Percentiles rank a stretch among this genome's conserved stretches.
Evolutionary conservation across 2,113 vertebrate species (phyloP).

Genomic region (Ciconia maguari): DNA sequence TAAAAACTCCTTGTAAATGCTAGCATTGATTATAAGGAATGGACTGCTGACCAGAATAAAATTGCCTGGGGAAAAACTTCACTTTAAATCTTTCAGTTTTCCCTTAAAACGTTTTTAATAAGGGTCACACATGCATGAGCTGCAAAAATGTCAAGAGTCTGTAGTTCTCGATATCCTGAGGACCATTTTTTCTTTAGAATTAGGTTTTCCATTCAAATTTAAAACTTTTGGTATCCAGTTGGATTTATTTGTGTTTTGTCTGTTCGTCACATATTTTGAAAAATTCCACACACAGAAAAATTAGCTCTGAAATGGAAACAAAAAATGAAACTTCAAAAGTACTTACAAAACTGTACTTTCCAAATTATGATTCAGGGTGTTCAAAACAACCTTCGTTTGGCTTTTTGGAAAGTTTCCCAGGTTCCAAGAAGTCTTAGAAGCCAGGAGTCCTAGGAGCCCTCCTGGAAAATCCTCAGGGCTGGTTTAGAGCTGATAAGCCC

Average conservation of each 20-base stretch:
- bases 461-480: not conserved
- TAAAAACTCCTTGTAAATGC: constrained; percentile 23
- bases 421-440: not conserved
- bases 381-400: not conserved
- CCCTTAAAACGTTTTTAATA: constrained; percentile 35
- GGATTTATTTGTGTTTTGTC: not conserved
- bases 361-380: not conserved
- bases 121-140: not conserved
- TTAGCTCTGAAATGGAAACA: not conserved
- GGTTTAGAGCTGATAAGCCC: not conserved
- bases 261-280: not conserved
- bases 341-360: not conserved
- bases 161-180: not conserved
- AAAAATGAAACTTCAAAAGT: not conserved
- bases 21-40: constrained; percentile 19
- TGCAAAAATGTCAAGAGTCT: not conserved
- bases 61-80: not conserved
- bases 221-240: not conserved
- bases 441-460: not conserved
- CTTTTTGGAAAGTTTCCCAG: not conserved
- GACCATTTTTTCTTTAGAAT: not conserved
- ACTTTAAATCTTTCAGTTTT: constrained; percentile 24
- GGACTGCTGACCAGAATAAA: constrained; percentile 14
- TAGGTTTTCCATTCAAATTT: not conserved
- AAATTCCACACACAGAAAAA: not conserved